Base-by-base conservation (phyloP, 92 coral and sea anemone species). In the Heliopora coerulea region DNA sequence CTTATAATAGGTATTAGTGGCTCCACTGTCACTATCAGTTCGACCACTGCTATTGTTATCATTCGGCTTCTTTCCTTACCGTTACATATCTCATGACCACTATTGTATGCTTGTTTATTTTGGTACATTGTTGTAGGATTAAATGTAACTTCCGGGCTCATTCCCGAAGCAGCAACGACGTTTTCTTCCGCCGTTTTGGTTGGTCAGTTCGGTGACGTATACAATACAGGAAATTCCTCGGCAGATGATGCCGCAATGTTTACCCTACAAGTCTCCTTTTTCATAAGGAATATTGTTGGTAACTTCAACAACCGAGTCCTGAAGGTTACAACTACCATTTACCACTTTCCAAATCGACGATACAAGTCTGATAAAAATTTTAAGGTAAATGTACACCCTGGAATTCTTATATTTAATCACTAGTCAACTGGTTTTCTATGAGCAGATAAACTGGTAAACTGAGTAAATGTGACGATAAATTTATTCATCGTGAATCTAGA, bases 91-190 rank as follows among this genome's bases (percentile, higher is more conserved):
- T n/a, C 33, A 23, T 14, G 2, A 23, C 31, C 18, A 23, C 23
- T 31, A 23, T 23, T 28, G 30, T 50, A 50, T 23, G 17, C 5
- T n/a, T 5, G 17, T 50, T 3, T 17, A n/a, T 17, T 17, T 17
- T 50, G 21, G 5, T 50, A 13, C 8, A 23, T 13, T 59, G 14
- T 57, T 59, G 19, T 82, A 89, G 97, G 56, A 56, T 54, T 90
- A 34, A 88, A 80, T 48, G 54, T 81, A 72, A 85, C 97, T 12
- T 69, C 76, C 28, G 88, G 83, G 1, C 58, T 34, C 37, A 58
- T 75, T 49, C 73, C 54, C 17, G 87, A 81, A 11, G 27, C 76
- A 2, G 72, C 69, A 1, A 50, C 68, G 17, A 54, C 19, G 28
- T 54, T 73, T 59, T 57, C 41, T 56, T 62, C 77, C 21, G 60